Evolutionary conservation across 1,140 invertebrate genomes (phyloP), one percentile per base, ranked within the genome.

Genomic region (Matsumurasca onukii): DNA sequence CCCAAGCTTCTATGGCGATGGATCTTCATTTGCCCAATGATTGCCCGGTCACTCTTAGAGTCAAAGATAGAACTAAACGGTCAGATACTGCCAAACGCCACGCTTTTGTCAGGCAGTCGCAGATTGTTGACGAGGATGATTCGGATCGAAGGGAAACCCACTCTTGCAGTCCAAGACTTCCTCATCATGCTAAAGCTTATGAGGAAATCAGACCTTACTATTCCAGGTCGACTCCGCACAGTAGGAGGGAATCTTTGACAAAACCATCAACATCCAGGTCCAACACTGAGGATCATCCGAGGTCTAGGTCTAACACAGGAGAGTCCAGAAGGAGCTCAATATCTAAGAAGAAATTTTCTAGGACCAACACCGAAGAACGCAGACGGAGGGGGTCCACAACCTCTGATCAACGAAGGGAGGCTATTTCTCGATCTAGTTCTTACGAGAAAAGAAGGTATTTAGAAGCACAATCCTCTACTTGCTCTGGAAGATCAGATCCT

Each of bases 1-100:
- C 84, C 70, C 88, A 87, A 78, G 86, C 81, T 25, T 89, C 89
- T 0, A 86, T 91, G 83, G 88, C 88, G 3, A 81, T 91, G 81
- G 89, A 91, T 76, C 75, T 91, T 49, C 88, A 91, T 75, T 81
- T 87, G 25, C 83, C 84, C 17, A 82, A 83, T 68, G 85, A 82
- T 76, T 87, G 82, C 77, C 86, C 85, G 9, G 85, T 91, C 15
- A 91, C 89, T 3, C 77, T 91, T 48, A 85, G 84, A 62, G 84
- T 91, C 31, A 82, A 86, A 67, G 88, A 91, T 77, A 80, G 81
- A 34, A 80, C 79, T 15, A 78, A 76, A 52, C 76, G 83, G 30
- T 88, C 86, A 1, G 86, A 88, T 64, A 91, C 89, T 31, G 87
- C 88, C 13, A 84, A 87, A 29, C 80, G 90, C 20, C 91, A 91